Base-by-base conservation (phyloP, 2,113 vertebrate species). In the Rhinolophus sinicus region DNA sequence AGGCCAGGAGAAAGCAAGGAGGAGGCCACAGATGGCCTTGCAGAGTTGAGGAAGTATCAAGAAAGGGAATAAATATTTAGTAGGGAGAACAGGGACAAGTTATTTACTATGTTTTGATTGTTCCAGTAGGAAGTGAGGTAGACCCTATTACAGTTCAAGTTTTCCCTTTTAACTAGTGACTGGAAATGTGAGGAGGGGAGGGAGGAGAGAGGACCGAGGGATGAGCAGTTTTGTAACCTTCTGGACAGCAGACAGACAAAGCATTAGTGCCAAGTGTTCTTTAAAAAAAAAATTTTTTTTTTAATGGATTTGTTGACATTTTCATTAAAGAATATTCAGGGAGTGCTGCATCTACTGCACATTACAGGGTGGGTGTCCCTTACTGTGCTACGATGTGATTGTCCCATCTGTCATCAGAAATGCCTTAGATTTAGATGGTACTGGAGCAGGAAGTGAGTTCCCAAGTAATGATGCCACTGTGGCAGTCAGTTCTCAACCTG, bases 51-150 rank as follows among this genome's bases (percentile, higher is more conserved):
- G 47, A 92, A 86, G 33, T 72, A 77, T 52, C 35, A 85, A 47
- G n/a, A 73, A 94, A 47, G 28, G 15, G 14, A 60, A 56, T 84
- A 87, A 75, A 62, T 87, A 47, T 84, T 92, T 91, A 81, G 40
- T 69, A 16, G 35, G 8, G n/a, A 95, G 60, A 84, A 69, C 15
- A 52, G 28, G 78, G 95, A 77, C 19, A 93, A 95, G 22, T 52
- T 81, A 60, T 21, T 87, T 93, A 35, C 22, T 90, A 88, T 82
- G n/a, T 54, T 84, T 94, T 77, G 76, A 38, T 90, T 96, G 56
- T 95, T 97, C 54, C 2, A 91, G 28, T 94, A 87, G 78, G 81
- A 90, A 93, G 26, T 94, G 84, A 95, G 69, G 44, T 92, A 84
- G 81, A 78, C 38, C 13, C 10, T 58, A 38, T 38, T 75, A 24